These are phyloP conservation scores for Triplophysa siluroides DNA, from an alignment of 2,113 vertebrate species.

Conservation along the genomic window DNA sequence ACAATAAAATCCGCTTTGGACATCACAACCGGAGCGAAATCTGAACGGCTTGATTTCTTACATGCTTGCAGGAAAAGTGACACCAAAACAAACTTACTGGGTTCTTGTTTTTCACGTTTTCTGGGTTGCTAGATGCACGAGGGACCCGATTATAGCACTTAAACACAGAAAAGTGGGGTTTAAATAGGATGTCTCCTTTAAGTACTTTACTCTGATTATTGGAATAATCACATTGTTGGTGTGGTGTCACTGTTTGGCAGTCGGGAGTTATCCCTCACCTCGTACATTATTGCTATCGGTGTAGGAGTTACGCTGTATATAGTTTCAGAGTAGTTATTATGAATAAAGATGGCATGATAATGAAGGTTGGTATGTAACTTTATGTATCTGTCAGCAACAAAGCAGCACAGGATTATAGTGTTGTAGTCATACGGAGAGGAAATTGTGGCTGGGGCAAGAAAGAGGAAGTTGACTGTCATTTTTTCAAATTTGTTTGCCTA, in stretches of 20 bases:
- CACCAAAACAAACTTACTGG: no score
- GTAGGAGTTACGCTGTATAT: background rate
- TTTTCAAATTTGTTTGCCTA: slow-evolving; percentile 30
- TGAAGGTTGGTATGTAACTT: background rate
- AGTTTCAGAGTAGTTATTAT: background rate
- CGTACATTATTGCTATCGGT: slow-evolving; percentile 9
- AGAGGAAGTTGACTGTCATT: slow-evolving; percentile 52
- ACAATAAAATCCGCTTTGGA: no score
- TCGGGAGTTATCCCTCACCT: background rate
- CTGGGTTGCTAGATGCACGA: no score
- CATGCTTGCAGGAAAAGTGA: no score
- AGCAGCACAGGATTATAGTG: background rate
- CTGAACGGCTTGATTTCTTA: no score
- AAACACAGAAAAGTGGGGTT: no score
- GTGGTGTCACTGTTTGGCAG: background rate
- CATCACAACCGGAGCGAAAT: no score
- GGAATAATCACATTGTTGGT: no score
- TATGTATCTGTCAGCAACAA: slow-evolving; percentile 19
- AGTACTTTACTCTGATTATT: background rate
- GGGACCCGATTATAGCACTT: no score
- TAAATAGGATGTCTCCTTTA: no score
- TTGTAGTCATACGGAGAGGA: slow-evolving; percentile 56
- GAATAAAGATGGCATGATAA: background rate
- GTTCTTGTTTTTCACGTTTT: no score
- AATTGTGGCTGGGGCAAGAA: slow-evolving; percentile 55